Evolutionary conservation across 2,888 invertebrate genomes (phyloP), one percentile per base, ranked within the genome.

Genomic region (Pediacus dermestoides): DNA sequence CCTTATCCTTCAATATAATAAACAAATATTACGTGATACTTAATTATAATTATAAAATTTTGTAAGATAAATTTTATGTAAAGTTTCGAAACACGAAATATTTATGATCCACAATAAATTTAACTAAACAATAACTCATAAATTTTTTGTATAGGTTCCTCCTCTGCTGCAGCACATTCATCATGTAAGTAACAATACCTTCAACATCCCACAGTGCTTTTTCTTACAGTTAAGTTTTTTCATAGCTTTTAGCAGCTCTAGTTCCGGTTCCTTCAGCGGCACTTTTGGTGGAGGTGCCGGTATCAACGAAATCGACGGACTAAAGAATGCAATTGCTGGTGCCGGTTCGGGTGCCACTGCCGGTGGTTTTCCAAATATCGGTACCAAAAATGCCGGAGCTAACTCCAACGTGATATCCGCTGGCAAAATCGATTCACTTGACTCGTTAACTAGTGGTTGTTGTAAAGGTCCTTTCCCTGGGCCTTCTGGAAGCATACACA

Each of bases 401-500:
- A 10, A 4, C 4, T 9, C 11, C 7, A 26, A 26, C 11, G 10
- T 7, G 3, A 14, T 3, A 14, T 13, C 12, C 28, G 8, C 12
- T 14, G 28, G 28, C n/a, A n/a, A n/a, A 28, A 23, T 3, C 4
- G 23, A 3, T n/a, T 13, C 12, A 3, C 4, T 11, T n/a, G n/a
- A n/a, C n/a, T n/a, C n/a, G n/a, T n/a, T n/a, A n/a, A n/a, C 13
- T 13, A n/a, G 25, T 7, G 30, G 14, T 11, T 37, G 37, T 31
- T 39, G 40, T 11, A 38, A 42, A 30, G 41, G 39, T 9, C 39
- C 35, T 10, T 42, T 52, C 18, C 56, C 56, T 23, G 56, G 56
- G 26, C 50, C 50, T 13, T 42, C 38, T 16, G 53, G 52, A 28
- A 53, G 49, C 30, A 57, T 54, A 9, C 34, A 52, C 32, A 45